Percentiles rank a stretch among this genome's conserved stretches.
phyloP scores from a whole-genome alignment of 2,113 vertebrate species.

The Esox niger region DNA sequence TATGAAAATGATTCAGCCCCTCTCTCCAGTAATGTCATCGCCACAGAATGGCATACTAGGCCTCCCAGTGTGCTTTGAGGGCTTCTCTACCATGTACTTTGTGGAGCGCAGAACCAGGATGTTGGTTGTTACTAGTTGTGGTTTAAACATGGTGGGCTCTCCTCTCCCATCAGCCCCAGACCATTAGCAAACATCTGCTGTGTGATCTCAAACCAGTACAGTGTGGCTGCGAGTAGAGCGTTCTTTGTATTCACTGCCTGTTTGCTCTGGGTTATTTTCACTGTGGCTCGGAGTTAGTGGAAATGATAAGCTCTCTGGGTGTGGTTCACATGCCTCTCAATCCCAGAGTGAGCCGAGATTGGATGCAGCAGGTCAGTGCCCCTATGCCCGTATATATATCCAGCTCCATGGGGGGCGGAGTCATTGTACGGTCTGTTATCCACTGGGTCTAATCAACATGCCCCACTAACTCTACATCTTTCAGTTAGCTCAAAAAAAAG shows the following conservation, averaged over 20 bases:
- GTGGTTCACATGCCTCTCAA: conserved; percentile 53
- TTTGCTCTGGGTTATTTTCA: conserved; percentile 57
- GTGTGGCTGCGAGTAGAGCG: conserved; percentile 22
- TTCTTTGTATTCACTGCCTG: conserved; percentile 39
- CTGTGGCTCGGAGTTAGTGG: conserved; percentile 48
- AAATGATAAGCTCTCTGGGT: conserved; percentile 60
- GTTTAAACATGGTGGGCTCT: conserved; percentile 43
- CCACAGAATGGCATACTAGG: conserved; percentile 9
- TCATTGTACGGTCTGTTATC: conserved; percentile 42
- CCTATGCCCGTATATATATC: conserved; percentile 9
- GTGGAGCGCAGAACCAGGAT: conserved; percentile 14
- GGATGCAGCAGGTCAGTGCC: background rate
- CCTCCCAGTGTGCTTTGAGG: conserved; percentile 31
- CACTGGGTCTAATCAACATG: conserved; percentile 45
- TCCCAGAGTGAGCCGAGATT: conserved; percentile 53
- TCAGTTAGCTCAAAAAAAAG: background rate
- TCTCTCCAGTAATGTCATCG: background rate
- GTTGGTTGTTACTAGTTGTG: conserved; percentile 27
- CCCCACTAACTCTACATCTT: conserved; percentile 8
- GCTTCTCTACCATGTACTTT: conserved; percentile 3
- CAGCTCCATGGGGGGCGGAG: conserved; percentile 25
- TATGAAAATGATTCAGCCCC: conserved; percentile 2
- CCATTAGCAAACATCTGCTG: conserved; percentile 57
- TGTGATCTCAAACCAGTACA: conserved; percentile 20
- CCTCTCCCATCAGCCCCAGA: conserved; percentile 37